Evolutionary conservation across 2,113 vertebrate genomes (phyloP).

Genomic region (Nothocercus nigrocapillus): DNA sequence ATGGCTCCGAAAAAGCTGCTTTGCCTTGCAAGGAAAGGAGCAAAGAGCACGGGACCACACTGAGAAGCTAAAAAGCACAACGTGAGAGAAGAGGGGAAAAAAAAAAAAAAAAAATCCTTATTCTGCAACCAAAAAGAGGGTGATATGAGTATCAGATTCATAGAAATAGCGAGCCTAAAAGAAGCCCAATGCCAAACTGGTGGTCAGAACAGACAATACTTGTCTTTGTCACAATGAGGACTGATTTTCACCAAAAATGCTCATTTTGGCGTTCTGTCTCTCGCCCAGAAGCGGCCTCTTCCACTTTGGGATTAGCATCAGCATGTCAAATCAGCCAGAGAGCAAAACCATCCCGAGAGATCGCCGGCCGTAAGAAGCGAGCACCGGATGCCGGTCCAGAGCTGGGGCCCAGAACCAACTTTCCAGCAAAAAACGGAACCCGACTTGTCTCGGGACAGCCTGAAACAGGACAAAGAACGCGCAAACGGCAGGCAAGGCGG

Average conservation of each 20-base stretch:
- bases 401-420: not conserved
- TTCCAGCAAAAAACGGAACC: too few species aligned
- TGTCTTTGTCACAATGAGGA: not conserved
- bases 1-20: slow-evolving; percentile 30
- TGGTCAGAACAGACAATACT: not conserved
- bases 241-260: not conserved
- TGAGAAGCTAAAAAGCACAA: slow-evolving; percentile 3
- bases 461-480: not conserved
- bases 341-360: not conserved
- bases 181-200: not conserved
- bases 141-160: not conserved
- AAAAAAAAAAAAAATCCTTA: not conserved
- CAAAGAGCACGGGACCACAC: not conserved
- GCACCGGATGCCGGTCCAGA: too few species aligned
- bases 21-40: not conserved
- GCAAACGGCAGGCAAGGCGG: not conserved
- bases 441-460: too few species aligned
- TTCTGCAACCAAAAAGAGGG: rapidly evolving
- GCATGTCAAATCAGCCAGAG: slow-evolving; percentile 19
- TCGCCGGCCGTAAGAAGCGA: not conserved
- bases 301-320: not conserved
- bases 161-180: not conserved
- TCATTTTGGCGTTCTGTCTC: slow-evolving; percentile 13
- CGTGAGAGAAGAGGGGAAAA: not conserved
- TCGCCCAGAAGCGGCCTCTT: not conserved